Evolutionary conservation across 1,140 invertebrate species (phyloP), one percentile per base, ranked within the genome.

Genomic region (Ooceraea biroi): DNA sequence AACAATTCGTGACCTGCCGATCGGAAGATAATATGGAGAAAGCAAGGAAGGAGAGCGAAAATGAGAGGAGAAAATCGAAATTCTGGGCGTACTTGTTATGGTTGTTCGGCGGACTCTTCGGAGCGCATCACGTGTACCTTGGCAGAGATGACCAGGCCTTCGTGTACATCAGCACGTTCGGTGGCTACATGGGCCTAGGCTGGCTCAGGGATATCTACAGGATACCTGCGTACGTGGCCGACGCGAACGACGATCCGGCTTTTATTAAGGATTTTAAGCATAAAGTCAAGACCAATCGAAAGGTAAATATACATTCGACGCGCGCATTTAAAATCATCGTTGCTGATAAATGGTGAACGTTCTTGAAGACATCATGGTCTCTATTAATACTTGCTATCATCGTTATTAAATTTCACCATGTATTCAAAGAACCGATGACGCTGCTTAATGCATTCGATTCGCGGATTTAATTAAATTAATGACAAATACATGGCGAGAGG

Each of bases 121-220:
- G 98, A 0, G 93, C 98, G 1, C 98, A 99, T 94, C 98, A 99
- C 92, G 96, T 99, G 90, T 99, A 99, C 92, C 94, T 99, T 58
- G 96, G 96, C 60, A 94, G 98, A 74, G 98, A 99, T 92, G 95
- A 96, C n/a, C 98, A 99, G 90, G 98, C 97, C 0, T 97, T 99
- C 90, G 94, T 98, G 0, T 98, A 97, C 96, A 97, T 97, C 95
- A 96, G 96, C 63, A 98, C 97, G 1, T 94, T 98, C 11, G 98
- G 98, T 17, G 98, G 98, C 3, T 98, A 98, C 90, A 95, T 97
- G 89, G 97, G 98, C 3, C 90, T 97, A 11, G 98, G 98, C 3
- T 99, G 98, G 97, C 85, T 99, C 0, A 94, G 96, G 22, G 98
- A 99, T 91, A 91, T 98, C 0, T 98, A 97, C 88, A 95, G 96